These are phyloP conservation scores for Helicoverpa zea DNA, from an alignment of 1,140 invertebrate species.

Conservation along the genomic window DNA sequence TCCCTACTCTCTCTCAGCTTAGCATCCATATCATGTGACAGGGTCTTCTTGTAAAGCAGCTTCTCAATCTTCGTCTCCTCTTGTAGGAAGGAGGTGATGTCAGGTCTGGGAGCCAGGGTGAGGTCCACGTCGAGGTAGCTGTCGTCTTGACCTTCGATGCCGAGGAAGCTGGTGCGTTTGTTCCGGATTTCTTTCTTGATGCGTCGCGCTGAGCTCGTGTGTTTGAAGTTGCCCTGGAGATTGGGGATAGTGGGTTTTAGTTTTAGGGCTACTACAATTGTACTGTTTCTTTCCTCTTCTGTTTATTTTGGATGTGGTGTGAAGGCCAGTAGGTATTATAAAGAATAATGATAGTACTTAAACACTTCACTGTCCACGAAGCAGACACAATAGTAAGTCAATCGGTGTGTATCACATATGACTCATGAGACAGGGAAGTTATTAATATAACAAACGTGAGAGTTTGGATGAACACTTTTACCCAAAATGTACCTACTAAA, in stretches of 20 bases:
- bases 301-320: not conserved
- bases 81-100: conserved; percentile 92
- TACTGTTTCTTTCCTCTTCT: not conserved
- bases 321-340: no score
- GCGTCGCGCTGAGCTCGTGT: conserved; percentile 93
- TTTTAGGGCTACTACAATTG: not conserved
- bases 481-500: not conserved
- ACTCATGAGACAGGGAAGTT: no score
- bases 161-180: conserved; percentile 94
- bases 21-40: conserved; percentile 87
- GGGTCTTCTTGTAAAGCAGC: conserved; percentile 89
- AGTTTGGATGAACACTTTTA: no score
- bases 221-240: conserved; percentile 88
- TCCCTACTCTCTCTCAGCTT: conserved; percentile 90
- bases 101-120: conserved; percentile 91
- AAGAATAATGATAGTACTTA: no score
- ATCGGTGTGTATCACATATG: no score
- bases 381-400: no score
- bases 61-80: conserved; percentile 93
- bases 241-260: not conserved
- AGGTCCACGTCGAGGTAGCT: conserved; percentile 90
- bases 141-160: conserved; percentile 92
- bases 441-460: no score
- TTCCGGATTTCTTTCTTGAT: conserved; percentile 95
- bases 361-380: no score